phyloP scores from a whole-genome alignment of 2,888 invertebrate species.

The Spatulosminthurus flaviceps region DNA sequence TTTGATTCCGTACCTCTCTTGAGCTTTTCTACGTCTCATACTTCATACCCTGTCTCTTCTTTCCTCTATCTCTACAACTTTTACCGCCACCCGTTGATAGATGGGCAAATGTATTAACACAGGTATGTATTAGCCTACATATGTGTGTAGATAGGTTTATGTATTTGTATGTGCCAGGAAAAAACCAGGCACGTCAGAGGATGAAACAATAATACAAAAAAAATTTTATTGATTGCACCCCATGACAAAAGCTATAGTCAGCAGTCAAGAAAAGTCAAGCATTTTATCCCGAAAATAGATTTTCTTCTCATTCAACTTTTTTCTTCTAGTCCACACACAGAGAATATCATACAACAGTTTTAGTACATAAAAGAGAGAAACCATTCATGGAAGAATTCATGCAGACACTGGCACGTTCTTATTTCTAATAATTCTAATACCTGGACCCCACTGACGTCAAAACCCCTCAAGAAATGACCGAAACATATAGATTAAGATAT shows the following conservation, averaged over 20 bases:
- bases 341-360: no score
- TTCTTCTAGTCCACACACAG: background rate
- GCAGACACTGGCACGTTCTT: no score
- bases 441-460: background rate
- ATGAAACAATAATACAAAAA: background rate
- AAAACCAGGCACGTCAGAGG: background rate
- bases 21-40: no score
- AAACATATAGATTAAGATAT: background rate
- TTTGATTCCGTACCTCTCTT: no score
- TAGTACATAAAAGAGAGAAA: no score
- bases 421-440: no score
- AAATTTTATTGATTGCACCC: constrained; percentile 9
- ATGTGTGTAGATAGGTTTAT: no score
- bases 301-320: background rate
- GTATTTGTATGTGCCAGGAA: no score
- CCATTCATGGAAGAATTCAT: no score
- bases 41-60: no score
- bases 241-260: constrained; percentile 14
- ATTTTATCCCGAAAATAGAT: constrained; percentile 1
- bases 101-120: constrained; percentile 15
- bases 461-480: background rate
- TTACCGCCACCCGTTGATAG: constrained; percentile 11
- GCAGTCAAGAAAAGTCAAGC: background rate
- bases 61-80: background rate
- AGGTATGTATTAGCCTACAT: no score